Base-by-base conservation (phyloP, 2,888 invertebrate genomes). In the Melieria crassipennis region DNA sequence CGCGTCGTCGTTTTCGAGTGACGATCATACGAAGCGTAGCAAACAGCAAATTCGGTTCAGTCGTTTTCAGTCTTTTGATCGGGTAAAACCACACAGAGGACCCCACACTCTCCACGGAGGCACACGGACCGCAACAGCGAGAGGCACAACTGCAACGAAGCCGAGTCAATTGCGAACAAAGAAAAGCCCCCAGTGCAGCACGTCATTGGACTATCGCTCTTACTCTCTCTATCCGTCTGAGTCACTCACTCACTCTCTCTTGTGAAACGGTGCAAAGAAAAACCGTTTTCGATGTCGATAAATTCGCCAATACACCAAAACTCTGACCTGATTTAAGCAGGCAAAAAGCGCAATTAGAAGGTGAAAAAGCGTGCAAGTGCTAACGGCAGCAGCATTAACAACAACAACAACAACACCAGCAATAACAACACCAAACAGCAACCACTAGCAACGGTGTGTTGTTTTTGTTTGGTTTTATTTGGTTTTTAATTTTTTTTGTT, bases 291-390 rank as follows among this genome's bases (percentile, higher is more conserved):
- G 79, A 84, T 84, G 83, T 84, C 84, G 81, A 83, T 82, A 79
- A 84, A 84, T 80, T 83, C 83, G 81, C 84, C 83, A 78, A 82
- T 83, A 83, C 77, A 75, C 76, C 77, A 78, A 80, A 82, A 82
- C 81, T 82, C 80, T 75, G 82, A 83, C 83, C 84, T 84, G 84
- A 77, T 80, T 78, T 84, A 78, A 83, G 76, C 83, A 84, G 83
- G 83, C 74, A 74, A 77, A 71, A 72, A 65, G 30, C 30, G 30
- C 30, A 30, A 30, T 30, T 30, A 30, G 3, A 64, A 65, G 7
- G n/a, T 13, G 45, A 42, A 62, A 68, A 65, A 62, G 48, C 48
- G n/a, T n/a, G 46, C 10, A 58, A 52, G 46, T 63, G 57, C 43
- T 10, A 55, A 45, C 11, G 64, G 30, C 55, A 57, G 42, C 52